Base-by-base conservation (phyloP, 2,888 invertebrate species). In the Coenonympha glycerion region DNA sequence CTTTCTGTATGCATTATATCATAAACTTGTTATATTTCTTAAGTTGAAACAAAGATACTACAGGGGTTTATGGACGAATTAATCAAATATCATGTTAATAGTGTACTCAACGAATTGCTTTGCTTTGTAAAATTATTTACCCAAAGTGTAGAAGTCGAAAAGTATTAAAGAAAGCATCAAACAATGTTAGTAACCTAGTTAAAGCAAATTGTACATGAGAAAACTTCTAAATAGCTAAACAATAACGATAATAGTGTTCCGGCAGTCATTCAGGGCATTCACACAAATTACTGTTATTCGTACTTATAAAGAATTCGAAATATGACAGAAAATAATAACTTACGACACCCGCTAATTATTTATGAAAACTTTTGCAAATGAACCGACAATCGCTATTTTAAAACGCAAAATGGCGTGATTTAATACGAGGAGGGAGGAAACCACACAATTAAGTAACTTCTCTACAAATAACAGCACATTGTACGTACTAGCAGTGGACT, bases 391-490 rank as follows among this genome's bases (percentile, higher is more conserved):
- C 60, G 58, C 56, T 8, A 52, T 58, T 8, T 21, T 44, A 31
- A 63, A 52, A 45, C 46, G 56, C 79, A 83, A 83, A 83, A 83
- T 83, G 82, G 82, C 83, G 81, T 69, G 52, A 9, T 39, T 11
- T 69, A 69, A 69, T 71, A 71, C 69, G 9, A 64, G 72, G 76
- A 69, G 68, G 65, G 67, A 55, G 66, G 64, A 68, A 58, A 66
- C 65, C 70, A 74, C 78, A 80, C 81, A 82, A 82, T 80, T 77
- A 69, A 60, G 62, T 69, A 24, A 39, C 71, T 79, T n/a, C 82
- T 73, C 77, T 71, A 64, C 71, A 75, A 79, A 81, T 82, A 83
- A 81, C 80, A 79, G 80, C 83, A 84, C 83, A 83, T 16, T 77
- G 79, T 71, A 68, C n/a, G 69, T 73, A 34, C 66, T 68, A 73